Base-by-base conservation (phyloP, 2,888 invertebrate genomes). In the Amorpha juglandis region DNA sequence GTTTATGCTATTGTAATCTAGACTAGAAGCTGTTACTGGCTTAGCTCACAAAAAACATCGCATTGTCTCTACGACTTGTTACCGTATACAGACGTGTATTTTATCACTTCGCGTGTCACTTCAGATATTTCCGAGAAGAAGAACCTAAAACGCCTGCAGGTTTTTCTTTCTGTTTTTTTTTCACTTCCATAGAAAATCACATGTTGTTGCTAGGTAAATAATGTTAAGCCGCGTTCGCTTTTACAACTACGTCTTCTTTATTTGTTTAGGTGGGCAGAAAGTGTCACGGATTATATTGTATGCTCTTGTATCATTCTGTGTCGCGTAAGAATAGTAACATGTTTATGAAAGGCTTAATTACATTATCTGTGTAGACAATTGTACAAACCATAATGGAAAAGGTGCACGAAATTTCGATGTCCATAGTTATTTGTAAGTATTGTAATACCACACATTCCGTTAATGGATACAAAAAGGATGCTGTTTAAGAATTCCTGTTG, bases 1-100 rank as follows among this genome's bases (percentile, higher is more conserved):
- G 87, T 91, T 90, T 89, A 89, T 89, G 88, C 91, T 86, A 90
- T 92, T 91, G 91, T 92, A 89, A 88, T 88, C 91, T 91, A 87
- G 86, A 80, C 90, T 90, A 91, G 89, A 84, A 84, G 87, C 79
- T 81, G 86, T 85, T 82, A 81, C 82, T 80, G 73, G 68, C 68
- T 50, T 6, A 50, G 79, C 76, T 74, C 73, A 87, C 86, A 92
- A 91, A 92, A 92, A 92, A 86, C 76, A 76, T 77, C 74, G 86
- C 88, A 91, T 90, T 91, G 91, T 91, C 84, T 89, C 78, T 82
- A 83, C 62, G 85, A 81, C 85, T 82, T 84, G 84, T 87, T 87
- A 81, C 88, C 86, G 80, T 88, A 78, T 75, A 77, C 73, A 76
- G 76, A 63, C 73, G 72, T 72, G 75, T 77, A 76, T 87, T 87